Conservation (phyloP, 2,888 invertebrate species). For the Ischnura elegans region DNA sequence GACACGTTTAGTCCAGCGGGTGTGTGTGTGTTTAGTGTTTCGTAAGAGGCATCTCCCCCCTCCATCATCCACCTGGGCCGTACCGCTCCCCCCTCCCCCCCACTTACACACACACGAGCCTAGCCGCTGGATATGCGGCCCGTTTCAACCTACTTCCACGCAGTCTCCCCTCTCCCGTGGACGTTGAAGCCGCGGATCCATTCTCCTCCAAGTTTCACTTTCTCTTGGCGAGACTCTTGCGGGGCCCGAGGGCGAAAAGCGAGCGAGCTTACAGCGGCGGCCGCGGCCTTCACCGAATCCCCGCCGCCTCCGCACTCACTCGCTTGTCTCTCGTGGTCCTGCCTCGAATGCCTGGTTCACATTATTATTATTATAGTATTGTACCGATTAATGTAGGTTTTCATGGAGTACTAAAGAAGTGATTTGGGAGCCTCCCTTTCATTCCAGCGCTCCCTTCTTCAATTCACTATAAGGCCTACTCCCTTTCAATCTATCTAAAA, state of each 20-base stretch:
- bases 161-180: neutral
- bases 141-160: slow-evolving; percentile 63
- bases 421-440: too few relatives aligned
- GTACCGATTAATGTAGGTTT: too few relatives aligned
- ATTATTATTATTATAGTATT: too few relatives aligned
- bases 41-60: slow-evolving; percentile 42
- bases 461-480: too few relatives aligned
- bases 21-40: neutral
- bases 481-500: too few relatives aligned
- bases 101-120: neutral
- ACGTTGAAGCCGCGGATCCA: neutral
- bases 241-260: slow-evolving; percentile 27
- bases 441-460: too few relatives aligned
- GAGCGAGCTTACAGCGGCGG: neutral
- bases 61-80: neutral
- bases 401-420: too few relatives aligned
- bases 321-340: neutral
- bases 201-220: slow-evolving; percentile 56
- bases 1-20: neutral
- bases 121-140: slow-evolving; percentile 48
- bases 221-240: slow-evolving; percentile 5
- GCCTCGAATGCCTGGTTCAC: too few relatives aligned
- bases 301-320: neutral
- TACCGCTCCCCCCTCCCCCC: slow-evolving; percentile 20
- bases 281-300: neutral